Percentiles rank a stretch among this genome's conserved stretches.
Conservation (phyloP, 2,113 vertebrate species). For the Bubo scandiacus region DNA sequence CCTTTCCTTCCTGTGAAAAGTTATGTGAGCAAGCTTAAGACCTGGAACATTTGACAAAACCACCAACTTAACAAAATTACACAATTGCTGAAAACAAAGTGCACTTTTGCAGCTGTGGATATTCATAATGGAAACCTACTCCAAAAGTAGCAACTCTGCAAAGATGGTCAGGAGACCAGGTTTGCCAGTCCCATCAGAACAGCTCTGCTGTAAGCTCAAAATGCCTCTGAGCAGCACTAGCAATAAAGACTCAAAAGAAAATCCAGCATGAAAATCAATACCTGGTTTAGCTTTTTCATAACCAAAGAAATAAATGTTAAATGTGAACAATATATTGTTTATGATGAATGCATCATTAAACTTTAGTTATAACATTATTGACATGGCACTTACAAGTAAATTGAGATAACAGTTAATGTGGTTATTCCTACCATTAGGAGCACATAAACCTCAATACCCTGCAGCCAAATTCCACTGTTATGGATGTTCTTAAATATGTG, state of each 20-base stretch:
- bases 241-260: not conserved
- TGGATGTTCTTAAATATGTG: not conserved
- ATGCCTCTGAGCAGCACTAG: not conserved
- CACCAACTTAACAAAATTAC: not conserved
- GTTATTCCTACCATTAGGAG: not conserved
- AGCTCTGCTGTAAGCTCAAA: not conserved
- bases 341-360: not conserved
- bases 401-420: not conserved
- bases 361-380: not conserved
- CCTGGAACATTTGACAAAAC: not conserved
- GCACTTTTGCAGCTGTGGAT: not conserved
- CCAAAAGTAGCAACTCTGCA: too few species aligned
- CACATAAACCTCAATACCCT: not conserved
- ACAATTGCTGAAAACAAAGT: not conserved
- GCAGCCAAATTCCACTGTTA: not conserved
- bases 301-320: not conserved
- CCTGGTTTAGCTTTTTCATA: not conserved
- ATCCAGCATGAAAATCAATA: not conserved
- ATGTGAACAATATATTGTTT: not conserved
- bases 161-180: accelerated
- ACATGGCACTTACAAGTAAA: accelerated
- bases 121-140: not conserved
- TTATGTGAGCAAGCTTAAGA: not conserved
- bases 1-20: not conserved
- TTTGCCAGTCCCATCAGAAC: not conserved